Percentiles rank a stretch among this genome's conserved stretches.
These are phyloP conservation scores for Petroica traversi DNA, from an alignment of 2,113 vertebrate genomes.

Conservation along the genomic window DNA sequence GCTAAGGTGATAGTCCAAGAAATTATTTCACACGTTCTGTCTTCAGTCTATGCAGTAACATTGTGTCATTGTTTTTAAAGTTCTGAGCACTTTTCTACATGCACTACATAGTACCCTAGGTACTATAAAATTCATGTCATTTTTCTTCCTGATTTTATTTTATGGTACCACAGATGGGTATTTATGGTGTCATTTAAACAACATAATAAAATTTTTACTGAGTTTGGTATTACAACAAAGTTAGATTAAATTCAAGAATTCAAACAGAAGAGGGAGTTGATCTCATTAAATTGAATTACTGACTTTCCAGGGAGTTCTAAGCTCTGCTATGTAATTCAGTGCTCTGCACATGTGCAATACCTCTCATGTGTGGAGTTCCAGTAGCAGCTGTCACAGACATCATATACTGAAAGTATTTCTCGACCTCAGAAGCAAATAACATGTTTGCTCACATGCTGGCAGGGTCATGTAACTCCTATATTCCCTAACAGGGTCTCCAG, in stretches of 20 bases:
- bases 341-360: not conserved
- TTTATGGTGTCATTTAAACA: not conserved
- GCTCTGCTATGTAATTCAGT: not conserved
- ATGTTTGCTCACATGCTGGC: not conserved
- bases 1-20: not conserved
- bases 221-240: not conserved
- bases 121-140: not conserved
- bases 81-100: not conserved
- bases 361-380: not conserved
- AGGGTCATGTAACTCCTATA: not conserved
- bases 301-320: not conserved
- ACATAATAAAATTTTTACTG: not conserved
- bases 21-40: not conserved
- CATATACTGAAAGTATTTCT: not conserved
- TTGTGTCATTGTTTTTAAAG: not conserved
- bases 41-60: not conserved
- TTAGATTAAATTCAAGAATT: not conserved
- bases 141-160: not conserved
- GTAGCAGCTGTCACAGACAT: not conserved
- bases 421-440: not conserved
- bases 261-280: not conserved
- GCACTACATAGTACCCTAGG: not conserved
- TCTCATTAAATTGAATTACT: not conserved
- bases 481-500: not conserved
- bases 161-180: not conserved